Conservation (phyloP, 2,113 vertebrate species). For the Ptychochromis oligacanthus region DNA sequence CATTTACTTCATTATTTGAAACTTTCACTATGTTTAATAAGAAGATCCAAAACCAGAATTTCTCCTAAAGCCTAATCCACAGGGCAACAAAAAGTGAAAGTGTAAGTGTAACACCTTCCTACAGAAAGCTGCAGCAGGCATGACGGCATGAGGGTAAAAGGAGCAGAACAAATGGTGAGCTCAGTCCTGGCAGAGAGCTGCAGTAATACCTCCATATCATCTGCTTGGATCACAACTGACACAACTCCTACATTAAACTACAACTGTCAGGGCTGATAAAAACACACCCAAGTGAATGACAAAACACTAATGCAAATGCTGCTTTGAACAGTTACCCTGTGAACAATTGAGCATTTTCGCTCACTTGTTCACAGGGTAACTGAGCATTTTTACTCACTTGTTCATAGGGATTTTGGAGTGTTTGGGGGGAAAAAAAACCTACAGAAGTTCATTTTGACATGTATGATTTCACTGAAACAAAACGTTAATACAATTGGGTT, state of each 20-base stretch:
- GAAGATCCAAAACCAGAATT: not conserved
- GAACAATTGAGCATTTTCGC: too few relatives aligned
- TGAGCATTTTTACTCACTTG: not conserved
- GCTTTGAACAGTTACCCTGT: not conserved
- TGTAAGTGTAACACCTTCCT: not conserved
- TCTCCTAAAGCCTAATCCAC: not conserved
- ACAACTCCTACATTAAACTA: not conserved
- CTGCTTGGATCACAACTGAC: not conserved
- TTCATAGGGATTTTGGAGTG: not conserved
- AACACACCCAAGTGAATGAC: not conserved
- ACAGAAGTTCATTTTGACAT: not conserved
- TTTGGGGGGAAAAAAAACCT: not conserved
- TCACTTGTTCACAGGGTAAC: not conserved
- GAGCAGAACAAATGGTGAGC: not conserved
- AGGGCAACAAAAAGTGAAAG: not conserved
- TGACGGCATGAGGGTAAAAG: not conserved
- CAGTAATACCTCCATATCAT: not conserved
- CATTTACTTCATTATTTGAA: too few relatives aligned
- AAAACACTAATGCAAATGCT: not conserved
- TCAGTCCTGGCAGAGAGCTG: not conserved
- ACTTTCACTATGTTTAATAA: not conserved
- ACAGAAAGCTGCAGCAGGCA: not conserved
- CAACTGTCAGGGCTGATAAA: not conserved
- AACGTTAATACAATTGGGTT: not conserved
- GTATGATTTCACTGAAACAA: not conserved